Conservation (phyloP, 2,888 invertebrate species). For the Dasypogon diadema region DNA sequence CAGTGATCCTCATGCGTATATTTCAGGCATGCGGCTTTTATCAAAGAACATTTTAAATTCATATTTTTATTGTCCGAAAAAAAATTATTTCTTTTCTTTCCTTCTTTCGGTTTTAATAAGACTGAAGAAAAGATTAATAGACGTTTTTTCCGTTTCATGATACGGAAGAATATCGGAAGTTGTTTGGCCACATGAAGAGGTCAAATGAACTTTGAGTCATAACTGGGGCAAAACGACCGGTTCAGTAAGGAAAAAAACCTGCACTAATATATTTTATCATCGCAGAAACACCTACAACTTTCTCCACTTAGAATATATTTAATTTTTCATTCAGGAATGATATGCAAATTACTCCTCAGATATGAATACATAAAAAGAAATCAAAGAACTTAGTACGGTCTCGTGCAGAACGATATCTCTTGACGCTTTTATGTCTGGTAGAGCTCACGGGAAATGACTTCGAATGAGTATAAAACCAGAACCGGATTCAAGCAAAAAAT, state of each 20-base stretch:
- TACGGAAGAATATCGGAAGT: conserved; percentile 13
- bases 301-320: background rate
- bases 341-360: conserved; percentile 34
- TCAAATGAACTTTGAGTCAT: background rate
- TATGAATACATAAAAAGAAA: conserved; percentile 40
- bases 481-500: conserved; percentile 38
- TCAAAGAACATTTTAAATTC: conserved; percentile 34
- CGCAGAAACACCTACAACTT: conserved; percentile 11
- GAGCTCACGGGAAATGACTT: conserved; percentile 53
- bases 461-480: conserved; percentile 35
- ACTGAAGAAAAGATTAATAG: background rate
- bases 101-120: background rate
- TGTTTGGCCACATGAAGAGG: background rate
- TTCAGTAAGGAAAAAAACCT: background rate
- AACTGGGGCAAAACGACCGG: background rate
- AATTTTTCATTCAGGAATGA: conserved; percentile 21
- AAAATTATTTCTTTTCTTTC: too few relatives aligned
- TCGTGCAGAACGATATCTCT: background rate
- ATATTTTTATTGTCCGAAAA: conserved; percentile 27
- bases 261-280: background rate
- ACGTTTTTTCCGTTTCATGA: background rate
- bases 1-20: conserved; percentile 9
- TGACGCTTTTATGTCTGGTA: conserved; percentile 54
- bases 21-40: background rate
- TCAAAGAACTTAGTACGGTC: background rate